Conservation (phyloP, 2,113 vertebrate species). For the human (Homo sapiens) region DNA sequence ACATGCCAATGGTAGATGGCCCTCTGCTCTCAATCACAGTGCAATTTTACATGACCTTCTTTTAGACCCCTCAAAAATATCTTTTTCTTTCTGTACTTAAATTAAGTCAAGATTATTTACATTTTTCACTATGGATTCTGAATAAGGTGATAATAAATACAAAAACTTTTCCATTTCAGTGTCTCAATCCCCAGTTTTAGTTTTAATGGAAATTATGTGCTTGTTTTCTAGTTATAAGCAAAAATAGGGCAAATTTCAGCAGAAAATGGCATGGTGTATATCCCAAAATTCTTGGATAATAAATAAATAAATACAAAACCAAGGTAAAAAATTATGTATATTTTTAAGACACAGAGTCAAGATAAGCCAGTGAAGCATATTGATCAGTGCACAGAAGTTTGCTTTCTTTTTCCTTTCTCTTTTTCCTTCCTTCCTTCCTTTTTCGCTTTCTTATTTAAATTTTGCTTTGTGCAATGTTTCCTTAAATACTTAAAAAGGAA, state of each 20-base stretch:
- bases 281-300: not conserved
- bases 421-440: no score
- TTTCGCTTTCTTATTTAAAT: not conserved
- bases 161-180: constrained; percentile 30
- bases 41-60: constrained; percentile 72
- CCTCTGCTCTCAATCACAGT: constrained; percentile 63
- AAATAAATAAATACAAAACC: constrained; percentile 47
- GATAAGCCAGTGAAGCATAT: not conserved
- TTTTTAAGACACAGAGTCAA: not conserved
- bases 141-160: not conserved
- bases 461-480: not conserved
- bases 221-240: constrained; percentile 63
- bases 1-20: constrained; percentile 68
- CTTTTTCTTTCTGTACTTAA: not conserved
- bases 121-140: constrained; percentile 29
- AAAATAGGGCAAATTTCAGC: constrained; percentile 36
- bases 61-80: not conserved
- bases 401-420: not conserved
- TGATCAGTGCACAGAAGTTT: not conserved
- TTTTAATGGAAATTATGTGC: constrained; percentile 49
- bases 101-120: not conserved
- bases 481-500: constrained; percentile 35
- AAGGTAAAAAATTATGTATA: constrained; percentile 33
- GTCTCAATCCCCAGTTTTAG: not conserved
- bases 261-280: not conserved